Conservation (phyloP, 64 coral and sea anemone genomes). For the Catalaphyllia jardinei region DNA sequence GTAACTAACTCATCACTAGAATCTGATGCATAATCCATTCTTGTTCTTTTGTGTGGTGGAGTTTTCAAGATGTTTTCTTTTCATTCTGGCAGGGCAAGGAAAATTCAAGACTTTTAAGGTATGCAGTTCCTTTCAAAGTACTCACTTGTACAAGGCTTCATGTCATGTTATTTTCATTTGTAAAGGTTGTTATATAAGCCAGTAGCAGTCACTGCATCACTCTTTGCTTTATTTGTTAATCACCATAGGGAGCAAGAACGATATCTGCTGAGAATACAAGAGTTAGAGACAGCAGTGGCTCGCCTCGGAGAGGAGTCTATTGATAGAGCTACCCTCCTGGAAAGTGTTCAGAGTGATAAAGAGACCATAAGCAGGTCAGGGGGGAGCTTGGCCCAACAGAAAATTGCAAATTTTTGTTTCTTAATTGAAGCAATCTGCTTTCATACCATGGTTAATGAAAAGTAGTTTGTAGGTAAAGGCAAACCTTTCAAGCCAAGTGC, state of each 20-base stretch:
- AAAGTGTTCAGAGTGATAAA: slow-evolving; percentile 96
- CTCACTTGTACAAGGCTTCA: not conserved
- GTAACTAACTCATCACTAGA: too few species aligned
- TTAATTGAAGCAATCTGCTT: not conserved
- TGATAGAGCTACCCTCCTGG: slow-evolving; percentile 83
- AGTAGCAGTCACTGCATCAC: not conserved
- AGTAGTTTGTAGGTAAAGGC: too few species aligned
- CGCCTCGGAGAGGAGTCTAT: slow-evolving; percentile 75
- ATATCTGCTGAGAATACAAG: slow-evolving; percentile 79
- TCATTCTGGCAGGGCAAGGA: slow-evolving; percentile 27
- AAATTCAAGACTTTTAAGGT: slow-evolving; percentile 59
- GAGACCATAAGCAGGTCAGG: slow-evolving; percentile 97
- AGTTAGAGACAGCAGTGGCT: slow-evolving; percentile 68
- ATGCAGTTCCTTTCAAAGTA: not conserved
- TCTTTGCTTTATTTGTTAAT: not conserved
- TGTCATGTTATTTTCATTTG: not conserved
- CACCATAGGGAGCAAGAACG: slow-evolving; percentile 40
- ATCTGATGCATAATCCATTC: too few species aligned
- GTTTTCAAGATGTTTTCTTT: not conserved
- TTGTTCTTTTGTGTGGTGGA: not conserved
- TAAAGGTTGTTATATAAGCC: too few species aligned
- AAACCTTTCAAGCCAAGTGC: too few species aligned
- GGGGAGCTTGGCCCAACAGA: not conserved
- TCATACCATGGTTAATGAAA: too few species aligned
- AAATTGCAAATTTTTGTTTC: not conserved